A percentile compares a stretch with the other conserved stretches of the same genome.
phyloP scores from a whole-genome alignment of 2,113 vertebrate genomes.

The Camelus bactrianus region DNA sequence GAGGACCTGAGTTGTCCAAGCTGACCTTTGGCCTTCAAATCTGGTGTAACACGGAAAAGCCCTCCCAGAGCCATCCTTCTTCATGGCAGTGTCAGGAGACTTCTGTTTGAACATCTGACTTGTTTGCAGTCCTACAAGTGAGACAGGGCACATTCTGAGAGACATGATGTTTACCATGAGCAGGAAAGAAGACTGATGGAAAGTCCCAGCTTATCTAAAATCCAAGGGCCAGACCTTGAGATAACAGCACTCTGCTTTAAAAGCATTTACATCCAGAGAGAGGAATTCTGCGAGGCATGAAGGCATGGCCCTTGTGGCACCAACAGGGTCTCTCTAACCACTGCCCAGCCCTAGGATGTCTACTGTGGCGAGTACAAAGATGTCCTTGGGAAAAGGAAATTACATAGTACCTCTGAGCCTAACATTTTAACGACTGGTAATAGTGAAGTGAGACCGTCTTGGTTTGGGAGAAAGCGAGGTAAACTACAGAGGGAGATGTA shows the following conservation, averaged over 20 bases:
- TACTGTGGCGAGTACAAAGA: not conserved
- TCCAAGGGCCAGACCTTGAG: not conserved
- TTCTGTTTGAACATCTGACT: constrained; percentile 53
- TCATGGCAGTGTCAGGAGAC: constrained; percentile 8
- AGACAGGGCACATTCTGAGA: not conserved
- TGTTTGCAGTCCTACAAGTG: not conserved
- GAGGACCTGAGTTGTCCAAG: not conserved
- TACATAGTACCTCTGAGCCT: not conserved
- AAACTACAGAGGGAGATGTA: not conserved
- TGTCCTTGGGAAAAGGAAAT: not conserved
- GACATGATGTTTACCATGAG: constrained; percentile 62
- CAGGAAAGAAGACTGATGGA: not conserved
- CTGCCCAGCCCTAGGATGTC: not conserved
- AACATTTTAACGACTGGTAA: not conserved
- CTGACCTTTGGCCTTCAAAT: constrained; percentile 66
- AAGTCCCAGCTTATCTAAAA: constrained; percentile 66
- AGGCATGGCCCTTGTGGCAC: not conserved
- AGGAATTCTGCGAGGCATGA: not conserved
- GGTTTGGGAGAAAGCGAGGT: not conserved
- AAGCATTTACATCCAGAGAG: constrained; percentile 11
- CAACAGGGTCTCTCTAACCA: not conserved
- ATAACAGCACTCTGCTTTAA: constrained; percentile 56
- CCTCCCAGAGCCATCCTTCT: constrained; percentile 13
- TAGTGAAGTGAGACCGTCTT: not conserved
- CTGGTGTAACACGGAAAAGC: constrained; percentile 11